phyloP scores from a whole-genome alignment of 2,113 vertebrate species.

The Burhinus bistriatus region DNA sequence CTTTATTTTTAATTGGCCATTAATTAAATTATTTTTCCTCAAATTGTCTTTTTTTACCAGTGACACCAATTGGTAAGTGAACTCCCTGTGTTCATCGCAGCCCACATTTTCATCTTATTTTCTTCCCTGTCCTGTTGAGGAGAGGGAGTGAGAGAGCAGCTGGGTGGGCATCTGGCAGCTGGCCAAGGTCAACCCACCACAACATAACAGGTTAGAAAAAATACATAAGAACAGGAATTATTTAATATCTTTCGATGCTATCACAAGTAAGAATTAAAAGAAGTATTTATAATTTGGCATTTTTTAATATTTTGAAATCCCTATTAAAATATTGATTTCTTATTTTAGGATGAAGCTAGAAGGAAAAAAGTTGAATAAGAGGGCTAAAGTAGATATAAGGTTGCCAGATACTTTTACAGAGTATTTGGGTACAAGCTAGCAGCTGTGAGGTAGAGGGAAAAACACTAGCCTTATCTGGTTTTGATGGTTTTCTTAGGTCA shows the following conservation, averaged over 20 bases:
- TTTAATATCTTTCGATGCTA: background rate
- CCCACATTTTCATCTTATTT: background rate
- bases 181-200: background rate
- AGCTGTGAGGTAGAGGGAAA: background rate
- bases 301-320: background rate
- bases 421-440: background rate
- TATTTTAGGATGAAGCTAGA: background rate
- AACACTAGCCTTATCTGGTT: background rate
- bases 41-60: background rate
- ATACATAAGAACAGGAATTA: background rate
- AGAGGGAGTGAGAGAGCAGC: background rate
- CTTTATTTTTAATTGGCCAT: background rate
- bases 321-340: background rate
- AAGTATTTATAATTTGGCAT: background rate
- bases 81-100: background rate
- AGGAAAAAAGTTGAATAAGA: background rate
- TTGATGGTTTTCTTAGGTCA: background rate
- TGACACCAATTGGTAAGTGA: background rate
- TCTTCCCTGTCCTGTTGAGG: background rate
- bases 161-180: background rate
- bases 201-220: background rate
- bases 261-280: background rate
- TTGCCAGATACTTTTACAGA: background rate
- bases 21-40: background rate
- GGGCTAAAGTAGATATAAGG: background rate